A percentile compares a stretch with the other conserved stretches of the same genome.
phyloP scores from a whole-genome alignment of 2,888 invertebrate species.

The Sepiola atlantica region DNA sequence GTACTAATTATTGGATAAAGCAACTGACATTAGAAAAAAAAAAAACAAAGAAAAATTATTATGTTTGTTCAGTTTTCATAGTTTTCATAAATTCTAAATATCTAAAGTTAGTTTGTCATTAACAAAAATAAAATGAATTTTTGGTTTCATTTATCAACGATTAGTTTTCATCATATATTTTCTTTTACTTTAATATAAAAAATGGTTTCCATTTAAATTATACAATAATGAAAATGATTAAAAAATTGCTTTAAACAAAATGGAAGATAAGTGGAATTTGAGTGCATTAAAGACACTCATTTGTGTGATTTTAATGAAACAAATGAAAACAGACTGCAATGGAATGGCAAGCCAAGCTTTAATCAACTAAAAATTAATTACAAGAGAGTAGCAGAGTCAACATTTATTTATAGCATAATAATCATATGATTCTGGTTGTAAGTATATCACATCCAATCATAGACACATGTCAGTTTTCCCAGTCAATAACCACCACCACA shows the following conservation, averaged over 20 bases:
- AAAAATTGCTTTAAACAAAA: neutral
- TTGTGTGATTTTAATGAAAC: neutral
- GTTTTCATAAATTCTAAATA: neutral
- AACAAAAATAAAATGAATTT: neutral
- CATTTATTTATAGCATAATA: too few relatives aligned
- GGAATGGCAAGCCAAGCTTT: too few relatives aligned
- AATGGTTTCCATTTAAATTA: neutral
- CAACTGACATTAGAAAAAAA: neutral
- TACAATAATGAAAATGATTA: neutral
- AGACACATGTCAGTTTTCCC: too few relatives aligned
- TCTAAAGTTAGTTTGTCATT: neutral
- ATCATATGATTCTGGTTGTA: too few relatives aligned
- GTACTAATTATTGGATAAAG: neutral
- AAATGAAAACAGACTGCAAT: neutral
- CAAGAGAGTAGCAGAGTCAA: too few relatives aligned
- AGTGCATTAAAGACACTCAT: neutral
- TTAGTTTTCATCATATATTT: neutral
- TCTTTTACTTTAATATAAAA: neutral
- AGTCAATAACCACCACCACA: too few relatives aligned
- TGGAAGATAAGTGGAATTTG: neutral
- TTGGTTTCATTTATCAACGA: neutral
- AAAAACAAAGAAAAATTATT: too few relatives aligned
- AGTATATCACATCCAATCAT: too few relatives aligned
- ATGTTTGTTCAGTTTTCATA: too few relatives aligned
- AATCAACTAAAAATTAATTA: too few relatives aligned